These are phyloP conservation scores for Drosophila malerkotliana DNA, from an alignment of 1,140 invertebrate genomes.

Conservation along the genomic window DNA sequence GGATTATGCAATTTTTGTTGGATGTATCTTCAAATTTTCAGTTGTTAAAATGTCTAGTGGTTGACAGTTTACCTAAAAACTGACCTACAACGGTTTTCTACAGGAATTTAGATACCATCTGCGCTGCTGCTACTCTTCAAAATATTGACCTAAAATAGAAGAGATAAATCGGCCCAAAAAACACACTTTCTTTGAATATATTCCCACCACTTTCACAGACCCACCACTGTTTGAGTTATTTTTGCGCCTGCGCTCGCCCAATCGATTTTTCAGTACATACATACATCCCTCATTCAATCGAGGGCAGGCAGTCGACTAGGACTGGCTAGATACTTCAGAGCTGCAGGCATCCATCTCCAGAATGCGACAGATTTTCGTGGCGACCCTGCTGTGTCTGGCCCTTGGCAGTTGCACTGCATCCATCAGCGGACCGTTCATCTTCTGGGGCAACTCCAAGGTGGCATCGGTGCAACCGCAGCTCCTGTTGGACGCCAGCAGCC, in stretches of 20 bases:
- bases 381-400: conserved; percentile 45
- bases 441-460: conserved; percentile 85
- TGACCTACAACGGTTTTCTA: conserved; percentile 9
- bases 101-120: background rate
- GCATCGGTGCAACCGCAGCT: conserved; percentile 84
- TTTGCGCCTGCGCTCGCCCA: conserved; percentile 37
- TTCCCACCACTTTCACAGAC: conserved; percentile 9
- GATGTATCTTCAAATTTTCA: background rate
- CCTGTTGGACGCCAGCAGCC: conserved; percentile 83
- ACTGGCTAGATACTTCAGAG: conserved; percentile 7
- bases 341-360: conserved; percentile 22
- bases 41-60: background rate
- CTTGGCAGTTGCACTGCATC: conserved; percentile 55
- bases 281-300: conserved; percentile 19
- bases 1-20: background rate
- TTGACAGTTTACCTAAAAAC: background rate
- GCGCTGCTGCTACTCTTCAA: background rate
- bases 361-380: conserved; percentile 56
- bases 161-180: background rate
- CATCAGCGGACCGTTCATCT: conserved; percentile 85
- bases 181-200: background rate
- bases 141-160: background rate
- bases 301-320: conserved; percentile 14
- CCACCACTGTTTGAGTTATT: conserved; percentile 24
- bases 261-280: conserved; percentile 43